Evolutionary conservation across 23 tunicate species (phyloP), one percentile per base, ranked within the genome.

Genomic region (Aplidium turbinatum): DNA sequence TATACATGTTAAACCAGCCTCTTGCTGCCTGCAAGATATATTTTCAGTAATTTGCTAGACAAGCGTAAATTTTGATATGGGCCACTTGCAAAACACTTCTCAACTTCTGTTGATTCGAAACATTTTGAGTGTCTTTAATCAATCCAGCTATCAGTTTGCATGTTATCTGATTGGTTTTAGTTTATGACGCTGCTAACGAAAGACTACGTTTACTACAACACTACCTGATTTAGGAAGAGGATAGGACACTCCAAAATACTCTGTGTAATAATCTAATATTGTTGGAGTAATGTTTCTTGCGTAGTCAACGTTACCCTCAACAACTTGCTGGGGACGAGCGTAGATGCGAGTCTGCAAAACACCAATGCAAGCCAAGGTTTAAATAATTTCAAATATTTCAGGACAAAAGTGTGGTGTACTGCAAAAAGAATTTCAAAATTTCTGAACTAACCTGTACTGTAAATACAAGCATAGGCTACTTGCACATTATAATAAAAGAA

Each of bases 201-300:
- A n/a, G n/a, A n/a, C n/a, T n/a, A n/a, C n/a, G n/a, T n/a, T n/a
- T n/a, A n/a, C n/a, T n/a, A n/a, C n/a, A n/a, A n/a, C 13, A 5
- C 66, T 13, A 73, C 81, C 80, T 34, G 80, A 50, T 63, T 74
- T 82, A 22, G 82, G 81, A 3, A 82, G 33, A 5, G 81, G 81
- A 32, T 82, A 75, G 4, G 30, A 31, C 2, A 75, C 68, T 34
- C 63, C 28, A 45, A 80, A 80, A 38, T 80, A 80, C 0, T 58
- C 71, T 13, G 31, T 58, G 31, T 0, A 80, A 75, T 27, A 80
- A 4, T 80, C 70, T 16, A 80, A 58, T 31, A 80, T 80, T 4
- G 38, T 18, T 13, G 86, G 86, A 13, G 79, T 73, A 51, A 72
- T 57, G 0, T 57, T 35, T 11, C 31, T 25, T 16, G 86, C 70